Evolutionary conservation across 2,113 vertebrate species (phyloP).

Genomic region (Puffinus mauretanicus): DNA sequence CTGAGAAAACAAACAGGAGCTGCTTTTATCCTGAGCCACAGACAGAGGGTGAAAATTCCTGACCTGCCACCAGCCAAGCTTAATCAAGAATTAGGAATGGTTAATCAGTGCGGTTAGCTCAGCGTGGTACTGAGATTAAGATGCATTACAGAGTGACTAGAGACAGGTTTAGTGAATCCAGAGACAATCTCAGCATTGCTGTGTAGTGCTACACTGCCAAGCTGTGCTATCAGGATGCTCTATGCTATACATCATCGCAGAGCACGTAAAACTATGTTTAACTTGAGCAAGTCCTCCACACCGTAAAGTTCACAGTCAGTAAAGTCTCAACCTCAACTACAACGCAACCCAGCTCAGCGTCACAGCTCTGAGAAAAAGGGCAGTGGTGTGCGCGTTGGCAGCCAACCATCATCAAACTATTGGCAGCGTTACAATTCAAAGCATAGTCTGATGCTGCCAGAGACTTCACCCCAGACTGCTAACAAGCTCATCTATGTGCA

Average conservation of each 20-base stretch:
- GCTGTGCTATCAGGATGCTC: neutral
- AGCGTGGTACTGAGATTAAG: neutral
- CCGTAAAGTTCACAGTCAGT: neutral
- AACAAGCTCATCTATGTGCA: neutral
- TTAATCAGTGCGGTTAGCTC: neutral
- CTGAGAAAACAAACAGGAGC: neutral
- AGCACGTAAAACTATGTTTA: fast-evolving
- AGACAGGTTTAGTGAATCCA: neutral
- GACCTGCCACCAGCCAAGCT: neutral
- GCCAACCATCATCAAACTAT: neutral
- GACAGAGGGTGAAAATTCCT: neutral
- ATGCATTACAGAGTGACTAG: neutral
- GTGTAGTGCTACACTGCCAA: neutral
- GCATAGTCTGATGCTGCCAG: neutral
- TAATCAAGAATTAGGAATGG: neutral
- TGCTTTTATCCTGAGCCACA: neutral
- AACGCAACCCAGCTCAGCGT: fast-evolving
- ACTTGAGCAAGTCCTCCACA: neutral
- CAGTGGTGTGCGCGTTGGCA: neutral
- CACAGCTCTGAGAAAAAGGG: neutral
- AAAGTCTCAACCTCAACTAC: neutral
- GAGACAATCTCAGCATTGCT: neutral
- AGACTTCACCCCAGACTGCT: neutral
- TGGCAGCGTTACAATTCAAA: neutral
- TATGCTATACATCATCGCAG: neutral